phyloP scores from a whole-genome alignment of 2,888 invertebrate species.

The Drosophila phalerata region DNA sequence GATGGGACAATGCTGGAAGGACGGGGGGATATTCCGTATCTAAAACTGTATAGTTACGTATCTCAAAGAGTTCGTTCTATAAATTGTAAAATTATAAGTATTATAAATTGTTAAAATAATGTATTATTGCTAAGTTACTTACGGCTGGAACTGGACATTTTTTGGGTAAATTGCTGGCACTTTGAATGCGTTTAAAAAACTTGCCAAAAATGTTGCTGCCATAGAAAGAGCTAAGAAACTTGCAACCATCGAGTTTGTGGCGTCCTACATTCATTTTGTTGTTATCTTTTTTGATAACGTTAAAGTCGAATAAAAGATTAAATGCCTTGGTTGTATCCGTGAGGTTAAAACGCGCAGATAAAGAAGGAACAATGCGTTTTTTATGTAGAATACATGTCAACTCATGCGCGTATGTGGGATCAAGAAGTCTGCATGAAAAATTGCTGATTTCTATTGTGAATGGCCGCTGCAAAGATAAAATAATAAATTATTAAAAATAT shows the following conservation, averaged over 20 bases:
- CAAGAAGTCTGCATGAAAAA: constrained; percentile 15
- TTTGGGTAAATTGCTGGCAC: constrained; percentile 49
- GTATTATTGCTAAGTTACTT: constrained; percentile 17
- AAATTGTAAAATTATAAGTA: background rate
- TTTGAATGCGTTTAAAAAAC: constrained; percentile 42
- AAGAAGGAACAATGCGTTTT: background rate
- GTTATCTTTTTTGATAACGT: constrained; percentile 51
- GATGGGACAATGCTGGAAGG: constrained; percentile 2
- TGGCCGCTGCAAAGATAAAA: background rate
- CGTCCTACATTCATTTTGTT: constrained; percentile 40
- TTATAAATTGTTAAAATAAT: background rate
- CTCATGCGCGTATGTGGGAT: background rate
- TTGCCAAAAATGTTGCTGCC: constrained; percentile 23
- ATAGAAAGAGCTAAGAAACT: constrained; percentile 34
- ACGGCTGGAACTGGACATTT: constrained; percentile 58
- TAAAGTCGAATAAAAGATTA: background rate
- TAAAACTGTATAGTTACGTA: constrained; percentile 31
- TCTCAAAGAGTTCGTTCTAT: constrained; percentile 39
- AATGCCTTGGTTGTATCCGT: background rate
- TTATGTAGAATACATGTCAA: constrained; percentile 12
- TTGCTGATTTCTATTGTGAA: constrained; percentile 16
- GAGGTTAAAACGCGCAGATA: constrained; percentile 6
- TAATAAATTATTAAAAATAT: too few relatives aligned
- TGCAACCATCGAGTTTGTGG: constrained; percentile 57
- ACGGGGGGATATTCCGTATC: constrained; percentile 10